Percentiles rank a stretch among this genome's conserved stretches.
Evolutionary conservation across 2,888 invertebrate genomes (phyloP).

Genomic region (Platycnemis pennipes): DNA sequence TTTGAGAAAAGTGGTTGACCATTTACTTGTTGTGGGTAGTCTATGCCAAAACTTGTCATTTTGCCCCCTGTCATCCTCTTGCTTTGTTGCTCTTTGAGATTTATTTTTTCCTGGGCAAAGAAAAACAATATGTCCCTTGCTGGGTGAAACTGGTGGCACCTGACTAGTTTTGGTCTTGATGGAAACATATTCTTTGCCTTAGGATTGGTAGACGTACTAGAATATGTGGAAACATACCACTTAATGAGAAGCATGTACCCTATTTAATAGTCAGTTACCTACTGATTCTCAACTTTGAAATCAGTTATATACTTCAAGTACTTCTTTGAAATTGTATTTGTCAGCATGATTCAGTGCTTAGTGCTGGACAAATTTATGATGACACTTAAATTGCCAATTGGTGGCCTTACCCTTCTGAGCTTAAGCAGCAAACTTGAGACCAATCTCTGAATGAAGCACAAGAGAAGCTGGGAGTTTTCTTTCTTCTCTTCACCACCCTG

Average conservation of each 20-base stretch:
- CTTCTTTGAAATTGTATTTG: background rate
- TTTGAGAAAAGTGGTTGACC: background rate
- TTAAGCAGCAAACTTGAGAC: too few species aligned
- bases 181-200: background rate
- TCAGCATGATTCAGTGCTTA: background rate
- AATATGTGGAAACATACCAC: background rate
- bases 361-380: too few species aligned
- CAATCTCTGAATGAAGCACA: too few species aligned
- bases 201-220: background rate
- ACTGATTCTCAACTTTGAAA: background rate
- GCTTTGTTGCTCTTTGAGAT: slow-evolving; percentile 26
- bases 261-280: background rate
- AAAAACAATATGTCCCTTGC: slow-evolving; percentile 9
- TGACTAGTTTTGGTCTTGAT: slow-evolving; percentile 31
- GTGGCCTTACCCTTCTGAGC: too few species aligned
- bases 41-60: background rate
- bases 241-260: background rate
- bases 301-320: background rate
- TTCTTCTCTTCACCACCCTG: too few species aligned
- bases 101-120: background rate
- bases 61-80: background rate
- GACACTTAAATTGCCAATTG: too few species aligned
- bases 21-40: background rate
- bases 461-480: too few species aligned
- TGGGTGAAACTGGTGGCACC: background rate